Percentiles rank a stretch among this genome's conserved stretches.
Evolutionary conservation across 2,888 invertebrate genomes (phyloP).

Genomic region (Dynastes maya): DNA sequence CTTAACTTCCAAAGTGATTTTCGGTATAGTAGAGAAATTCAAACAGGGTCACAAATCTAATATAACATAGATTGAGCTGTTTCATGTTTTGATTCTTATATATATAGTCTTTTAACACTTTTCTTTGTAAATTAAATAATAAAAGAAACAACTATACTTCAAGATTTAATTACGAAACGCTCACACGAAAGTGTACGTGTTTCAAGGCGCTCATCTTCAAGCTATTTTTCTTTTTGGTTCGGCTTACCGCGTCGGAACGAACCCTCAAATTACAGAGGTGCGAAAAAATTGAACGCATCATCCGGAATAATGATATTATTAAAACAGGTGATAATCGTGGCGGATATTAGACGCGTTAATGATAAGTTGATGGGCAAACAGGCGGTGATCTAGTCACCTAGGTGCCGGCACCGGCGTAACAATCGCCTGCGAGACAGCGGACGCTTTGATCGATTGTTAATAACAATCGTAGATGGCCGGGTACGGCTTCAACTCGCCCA

Average conservation of each 20-base stretch:
- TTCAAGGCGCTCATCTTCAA: too few relatives aligned
- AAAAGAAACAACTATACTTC: too few relatives aligned
- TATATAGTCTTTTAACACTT: too few relatives aligned
- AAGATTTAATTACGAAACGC: too few relatives aligned
- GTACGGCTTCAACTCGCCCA: conserved; percentile 53
- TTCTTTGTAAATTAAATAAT: too few relatives aligned
- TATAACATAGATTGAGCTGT: too few relatives aligned
- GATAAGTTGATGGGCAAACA: conserved; percentile 48
- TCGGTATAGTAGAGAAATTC: too few relatives aligned
- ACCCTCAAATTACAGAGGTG: conserved; percentile 38
- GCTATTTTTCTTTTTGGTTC: too few relatives aligned
- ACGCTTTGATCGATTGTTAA: conserved; percentile 55
- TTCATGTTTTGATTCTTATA: too few relatives aligned
- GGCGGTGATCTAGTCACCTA: conserved; percentile 50
- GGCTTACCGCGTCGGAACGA: neutral
- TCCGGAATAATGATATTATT: conserved; percentile 56
- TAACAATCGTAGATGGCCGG: conserved; percentile 58
- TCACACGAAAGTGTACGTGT: too few relatives aligned
- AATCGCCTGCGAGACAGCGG: conserved; percentile 50
- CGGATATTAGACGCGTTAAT: conserved; percentile 54
- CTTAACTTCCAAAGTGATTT: too few relatives aligned
- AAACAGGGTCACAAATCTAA: too few relatives aligned
- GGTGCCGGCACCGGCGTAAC: conserved; percentile 53
- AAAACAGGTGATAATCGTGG: conserved; percentile 54
- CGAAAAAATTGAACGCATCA: conserved; percentile 52